Conservation (phyloP, 2,888 invertebrate species). For the Listrodromus nycthemerus region DNA sequence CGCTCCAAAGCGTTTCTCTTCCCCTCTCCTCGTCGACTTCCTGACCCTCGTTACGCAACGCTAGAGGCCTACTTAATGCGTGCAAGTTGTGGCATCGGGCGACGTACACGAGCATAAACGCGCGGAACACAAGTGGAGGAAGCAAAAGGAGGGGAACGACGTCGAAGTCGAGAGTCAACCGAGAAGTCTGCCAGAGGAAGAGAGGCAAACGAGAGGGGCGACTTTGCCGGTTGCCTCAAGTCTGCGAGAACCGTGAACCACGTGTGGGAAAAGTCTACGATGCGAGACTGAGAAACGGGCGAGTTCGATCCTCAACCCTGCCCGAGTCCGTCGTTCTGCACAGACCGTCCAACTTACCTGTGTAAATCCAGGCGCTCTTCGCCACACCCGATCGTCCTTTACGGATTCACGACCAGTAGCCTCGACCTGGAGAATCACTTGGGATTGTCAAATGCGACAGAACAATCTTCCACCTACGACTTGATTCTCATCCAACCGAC, state of each 20-base stretch:
- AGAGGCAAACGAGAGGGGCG: slow-evolving; percentile 28
- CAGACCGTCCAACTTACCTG: slow-evolving; percentile 32
- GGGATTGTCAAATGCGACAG: neutral
- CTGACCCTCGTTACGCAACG: slow-evolving; percentile 68
- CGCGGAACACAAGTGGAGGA: slow-evolving; percentile 34
- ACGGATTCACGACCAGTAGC: neutral
- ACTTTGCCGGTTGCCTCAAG: slow-evolving; percentile 45
- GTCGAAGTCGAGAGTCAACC: slow-evolving; percentile 68
- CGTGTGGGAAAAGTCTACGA: slow-evolving; percentile 81
- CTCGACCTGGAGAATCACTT: neutral
- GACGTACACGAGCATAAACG: neutral
- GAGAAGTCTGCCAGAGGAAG: slow-evolving; percentile 65
- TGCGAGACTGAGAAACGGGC: slow-evolving; percentile 82
- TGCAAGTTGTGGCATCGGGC: slow-evolving; percentile 29
- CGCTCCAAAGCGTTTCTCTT: slow-evolving; percentile 21
- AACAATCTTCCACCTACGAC: too few species aligned
- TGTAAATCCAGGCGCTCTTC: slow-evolving; percentile 1
- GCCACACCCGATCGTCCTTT: neutral
- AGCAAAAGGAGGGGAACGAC: slow-evolving; percentile 62
- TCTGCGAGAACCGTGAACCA: slow-evolving; percentile 69
- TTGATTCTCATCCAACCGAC: too few species aligned
- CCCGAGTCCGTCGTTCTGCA: slow-evolving; percentile 60
- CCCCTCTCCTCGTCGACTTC: slow-evolving; percentile 23
- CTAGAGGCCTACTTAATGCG: slow-evolving; percentile 62
- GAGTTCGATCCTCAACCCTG: slow-evolving; percentile 76